These are phyloP conservation scores for Echiichthys vipera DNA, from an alignment of 2,797 vertebrate species.

Conservation along the genomic window DNA sequence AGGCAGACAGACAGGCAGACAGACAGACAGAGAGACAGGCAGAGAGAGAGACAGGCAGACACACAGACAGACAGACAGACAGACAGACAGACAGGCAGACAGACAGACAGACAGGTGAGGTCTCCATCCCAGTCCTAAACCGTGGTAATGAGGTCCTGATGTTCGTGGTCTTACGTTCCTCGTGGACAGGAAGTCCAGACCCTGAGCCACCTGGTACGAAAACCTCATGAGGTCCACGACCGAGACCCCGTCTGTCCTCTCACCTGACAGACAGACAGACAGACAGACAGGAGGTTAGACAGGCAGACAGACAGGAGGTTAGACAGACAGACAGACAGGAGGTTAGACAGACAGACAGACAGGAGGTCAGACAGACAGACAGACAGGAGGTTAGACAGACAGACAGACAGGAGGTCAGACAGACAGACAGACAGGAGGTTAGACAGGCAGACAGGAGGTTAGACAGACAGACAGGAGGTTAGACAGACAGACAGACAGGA, in stretches of 20 bases:
- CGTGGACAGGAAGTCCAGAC: slow-evolving; percentile 75
- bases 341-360: slow-evolving; percentile 30
- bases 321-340: not conserved
- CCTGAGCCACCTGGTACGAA: slow-evolving; percentile 75
- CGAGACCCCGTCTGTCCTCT: slow-evolving; percentile 34
- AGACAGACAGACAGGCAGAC: too few species aligned
- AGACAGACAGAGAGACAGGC: too few species aligned
- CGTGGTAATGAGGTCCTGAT: too few species aligned
- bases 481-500: slow-evolving; percentile 1
- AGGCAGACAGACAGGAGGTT: too few species aligned
- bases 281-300: not conserved
- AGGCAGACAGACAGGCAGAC: too few species aligned
- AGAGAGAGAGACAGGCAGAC: too few species aligned
- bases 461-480: slow-evolving; percentile 41
- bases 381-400: too few species aligned
- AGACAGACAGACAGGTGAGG: too few species aligned
- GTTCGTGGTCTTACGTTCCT: slow-evolving; percentile 66
- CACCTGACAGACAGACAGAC: slow-evolving; percentile 48
- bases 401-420: not conserved
- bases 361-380: not conserved
- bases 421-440: not conserved
- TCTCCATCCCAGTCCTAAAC: too few species aligned
- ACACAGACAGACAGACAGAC: too few species aligned
- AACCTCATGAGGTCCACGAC: slow-evolving; percentile 70
- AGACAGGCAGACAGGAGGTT: slow-evolving; percentile 12